phyloP scores from a whole-genome alignment of 2,113 vertebrate genomes.

The Nothoprocta perdicaria region DNA sequence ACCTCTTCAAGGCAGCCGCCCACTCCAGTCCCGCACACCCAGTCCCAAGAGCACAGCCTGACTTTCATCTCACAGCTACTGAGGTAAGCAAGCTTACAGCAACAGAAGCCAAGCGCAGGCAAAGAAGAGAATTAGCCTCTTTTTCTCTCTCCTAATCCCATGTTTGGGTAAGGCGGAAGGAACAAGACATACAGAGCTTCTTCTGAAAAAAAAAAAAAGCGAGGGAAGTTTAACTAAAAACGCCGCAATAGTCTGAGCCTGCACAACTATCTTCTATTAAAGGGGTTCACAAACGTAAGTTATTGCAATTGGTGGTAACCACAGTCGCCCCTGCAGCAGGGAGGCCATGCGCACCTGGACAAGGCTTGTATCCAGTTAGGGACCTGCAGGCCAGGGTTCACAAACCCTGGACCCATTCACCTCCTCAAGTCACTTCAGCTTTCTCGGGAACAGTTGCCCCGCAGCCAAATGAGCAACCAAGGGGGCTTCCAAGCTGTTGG shows the following conservation, averaged over 20 bases:
- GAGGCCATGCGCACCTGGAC: background rate
- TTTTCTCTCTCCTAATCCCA: background rate
- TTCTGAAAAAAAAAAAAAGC: too few species aligned
- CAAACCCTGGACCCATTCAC: background rate
- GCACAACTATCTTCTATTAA: background rate
- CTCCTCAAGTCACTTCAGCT: background rate
- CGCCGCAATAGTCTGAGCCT: background rate
- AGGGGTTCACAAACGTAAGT: background rate
- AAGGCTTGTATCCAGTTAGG: background rate
- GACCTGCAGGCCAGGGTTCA: background rate
- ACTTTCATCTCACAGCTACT: background rate
- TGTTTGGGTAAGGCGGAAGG: background rate
- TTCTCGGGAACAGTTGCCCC: background rate
- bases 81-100: slow-evolving; percentile 15
- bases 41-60: background rate
- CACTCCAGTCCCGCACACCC: background rate
- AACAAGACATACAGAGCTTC: background rate
- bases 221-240: background rate
- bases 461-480: background rate
- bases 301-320: background rate
- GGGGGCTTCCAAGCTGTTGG: background rate
- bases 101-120: background rate
- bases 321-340: background rate
- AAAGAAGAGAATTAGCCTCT: background rate
- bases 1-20: background rate